Conservation (phyloP, 2,113 vertebrate species). For the Otus sunia region DNA sequence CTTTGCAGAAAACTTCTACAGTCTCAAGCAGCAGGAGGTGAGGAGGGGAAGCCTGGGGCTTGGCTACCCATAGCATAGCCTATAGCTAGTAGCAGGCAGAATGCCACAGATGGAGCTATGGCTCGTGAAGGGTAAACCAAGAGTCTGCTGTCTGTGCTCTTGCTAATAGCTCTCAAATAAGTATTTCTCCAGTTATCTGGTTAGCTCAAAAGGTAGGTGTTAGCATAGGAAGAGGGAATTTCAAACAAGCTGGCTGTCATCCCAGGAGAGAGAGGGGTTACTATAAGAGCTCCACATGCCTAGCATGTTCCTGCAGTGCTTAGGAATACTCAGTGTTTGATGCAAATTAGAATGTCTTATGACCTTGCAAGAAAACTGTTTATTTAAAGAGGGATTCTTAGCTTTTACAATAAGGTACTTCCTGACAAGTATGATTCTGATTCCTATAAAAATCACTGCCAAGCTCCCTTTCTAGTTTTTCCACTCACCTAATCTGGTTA, state of each 20-base stretch:
- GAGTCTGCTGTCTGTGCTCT: background rate
- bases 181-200: background rate
- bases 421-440: background rate
- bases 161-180: background rate
- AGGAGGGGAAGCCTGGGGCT: background rate
- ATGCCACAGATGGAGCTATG: rapidly evolving
- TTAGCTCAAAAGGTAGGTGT: background rate
- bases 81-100: background rate
- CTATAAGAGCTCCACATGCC: background rate
- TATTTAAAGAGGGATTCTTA: background rate
- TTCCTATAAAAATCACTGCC: background rate
- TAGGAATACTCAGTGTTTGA: background rate
- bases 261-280: background rate
- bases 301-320: background rate
- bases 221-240: background rate
- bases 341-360: background rate
- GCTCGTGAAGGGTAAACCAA: background rate
- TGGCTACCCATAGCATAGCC: background rate
- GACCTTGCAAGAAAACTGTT: background rate
- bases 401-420: background rate
- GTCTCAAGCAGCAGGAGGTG: background rate
- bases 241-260: background rate
- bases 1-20: background rate
- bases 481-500: background rate
- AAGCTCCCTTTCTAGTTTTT: background rate